Evolutionary conservation across 2,888 invertebrate species (phyloP).

Genomic region (Leucozona laternaria): DNA sequence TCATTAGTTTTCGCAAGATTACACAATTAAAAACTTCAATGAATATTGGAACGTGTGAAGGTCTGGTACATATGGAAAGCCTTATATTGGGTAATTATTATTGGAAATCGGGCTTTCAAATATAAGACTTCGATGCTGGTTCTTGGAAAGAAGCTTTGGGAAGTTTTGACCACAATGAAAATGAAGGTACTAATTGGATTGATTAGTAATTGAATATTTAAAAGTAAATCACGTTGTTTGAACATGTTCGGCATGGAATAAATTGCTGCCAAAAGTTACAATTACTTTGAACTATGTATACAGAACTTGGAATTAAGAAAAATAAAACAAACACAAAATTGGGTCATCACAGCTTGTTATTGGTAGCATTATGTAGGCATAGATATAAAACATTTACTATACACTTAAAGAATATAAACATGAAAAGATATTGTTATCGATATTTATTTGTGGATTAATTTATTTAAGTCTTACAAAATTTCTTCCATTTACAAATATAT

Average conservation of each 20-base stretch:
- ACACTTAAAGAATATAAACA: too few species aligned
- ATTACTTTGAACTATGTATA: not conserved
- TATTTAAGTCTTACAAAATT: too few species aligned
- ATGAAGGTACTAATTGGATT: constrained; percentile 6
- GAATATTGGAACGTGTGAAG: constrained; percentile 62
- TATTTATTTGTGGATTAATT: too few species aligned
- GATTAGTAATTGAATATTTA: constrained; percentile 37
- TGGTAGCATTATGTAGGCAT: too few species aligned
- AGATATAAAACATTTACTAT: too few species aligned
- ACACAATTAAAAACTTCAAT: constrained; percentile 74
- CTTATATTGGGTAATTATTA: constrained; percentile 69
- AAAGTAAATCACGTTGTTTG: constrained; percentile 24
- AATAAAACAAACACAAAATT: not conserved
- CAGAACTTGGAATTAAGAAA: not conserved
- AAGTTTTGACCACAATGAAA: constrained; percentile 21
- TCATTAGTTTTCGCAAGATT: constrained; percentile 70
- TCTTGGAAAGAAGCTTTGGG: constrained; percentile 1
- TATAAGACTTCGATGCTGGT: constrained; percentile 42
- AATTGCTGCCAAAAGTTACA: not conserved
- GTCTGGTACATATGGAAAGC: constrained; percentile 15
- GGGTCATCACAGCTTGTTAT: too few species aligned
- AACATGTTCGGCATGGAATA: not conserved
- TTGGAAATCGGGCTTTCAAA: constrained; percentile 33
- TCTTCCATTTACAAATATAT: too few species aligned
- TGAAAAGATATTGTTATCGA: too few species aligned